phyloP scores from a whole-genome alignment of 1,140 invertebrate genomes.

The Conus ventricosus region DNA sequence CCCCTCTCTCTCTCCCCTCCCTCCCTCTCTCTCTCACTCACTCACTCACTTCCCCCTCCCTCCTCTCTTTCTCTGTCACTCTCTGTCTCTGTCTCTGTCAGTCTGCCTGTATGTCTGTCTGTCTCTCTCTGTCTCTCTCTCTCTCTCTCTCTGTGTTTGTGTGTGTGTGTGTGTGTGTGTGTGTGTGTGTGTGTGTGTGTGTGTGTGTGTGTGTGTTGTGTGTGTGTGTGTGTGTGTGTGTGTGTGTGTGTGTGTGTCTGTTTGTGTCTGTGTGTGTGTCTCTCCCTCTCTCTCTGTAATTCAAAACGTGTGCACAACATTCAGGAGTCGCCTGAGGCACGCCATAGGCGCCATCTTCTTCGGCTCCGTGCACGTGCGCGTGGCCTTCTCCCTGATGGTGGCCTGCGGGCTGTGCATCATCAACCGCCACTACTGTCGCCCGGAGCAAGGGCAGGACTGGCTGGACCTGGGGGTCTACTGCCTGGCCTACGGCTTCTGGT shows the following conservation, averaged over 20 bases:
- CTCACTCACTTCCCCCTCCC: too few relatives aligned
- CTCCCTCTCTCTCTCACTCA: too few relatives aligned
- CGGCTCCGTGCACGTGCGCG: background rate
- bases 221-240: slow-evolving; percentile 27
- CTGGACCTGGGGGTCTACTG: background rate
- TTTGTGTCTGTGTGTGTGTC: too few relatives aligned
- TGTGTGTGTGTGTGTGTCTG: slow-evolving; percentile 23
- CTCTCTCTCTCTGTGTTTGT: too few relatives aligned
- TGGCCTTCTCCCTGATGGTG: background rate
- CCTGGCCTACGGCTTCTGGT: background rate
- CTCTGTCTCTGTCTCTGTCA: background rate
- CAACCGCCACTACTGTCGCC: background rate
- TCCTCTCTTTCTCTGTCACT: too few relatives aligned
- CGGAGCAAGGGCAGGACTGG: background rate
- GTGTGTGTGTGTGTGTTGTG: slow-evolving; percentile 6
- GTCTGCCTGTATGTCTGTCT: background rate
- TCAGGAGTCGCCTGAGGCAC: background rate
- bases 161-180: too few relatives aligned
- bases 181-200: slow-evolving; percentile 11
- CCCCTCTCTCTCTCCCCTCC: too few relatives aligned
- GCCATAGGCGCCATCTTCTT: background rate
- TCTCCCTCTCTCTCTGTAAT: background rate
- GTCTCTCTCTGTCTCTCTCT: background rate
- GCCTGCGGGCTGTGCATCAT: background rate
- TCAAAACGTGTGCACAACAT: too few relatives aligned